phyloP scores from a whole-genome alignment of 2,113 vertebrate species.

The Capreolus pygargus region DNA sequence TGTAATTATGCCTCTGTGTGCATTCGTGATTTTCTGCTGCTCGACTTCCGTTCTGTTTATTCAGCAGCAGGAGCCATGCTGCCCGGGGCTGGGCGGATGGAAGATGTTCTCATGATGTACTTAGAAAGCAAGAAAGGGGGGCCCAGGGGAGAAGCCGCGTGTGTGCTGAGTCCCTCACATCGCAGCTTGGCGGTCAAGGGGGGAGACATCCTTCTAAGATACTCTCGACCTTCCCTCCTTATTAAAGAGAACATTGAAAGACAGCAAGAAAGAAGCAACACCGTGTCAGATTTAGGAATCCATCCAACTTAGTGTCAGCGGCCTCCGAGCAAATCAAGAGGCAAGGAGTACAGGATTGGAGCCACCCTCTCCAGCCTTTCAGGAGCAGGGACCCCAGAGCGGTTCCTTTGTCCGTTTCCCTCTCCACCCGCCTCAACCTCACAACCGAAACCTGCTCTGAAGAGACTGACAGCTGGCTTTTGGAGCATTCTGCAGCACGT shows the following conservation, averaged over 20 bases:
- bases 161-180: not conserved
- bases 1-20: conserved; percentile 33
- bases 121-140: not conserved
- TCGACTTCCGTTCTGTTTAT: not conserved
- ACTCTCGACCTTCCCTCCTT: not conserved
- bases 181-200: not conserved
- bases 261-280: rapidly evolving
- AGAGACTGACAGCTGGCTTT: not conserved
- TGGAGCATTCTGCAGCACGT: not conserved
- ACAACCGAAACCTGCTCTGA: not conserved
- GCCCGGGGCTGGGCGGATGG: not conserved
- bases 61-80: conserved; percentile 24
- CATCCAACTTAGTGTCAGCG: not conserved
- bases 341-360: rapidly evolving
- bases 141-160: not conserved
- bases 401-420: no score
- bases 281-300: not conserved
- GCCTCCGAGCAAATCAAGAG: not conserved
- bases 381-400: not conserved
- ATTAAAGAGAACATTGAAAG: not conserved
- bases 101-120: not conserved
- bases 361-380: rapidly evolving
- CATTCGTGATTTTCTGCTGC: not conserved
- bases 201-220: not conserved
- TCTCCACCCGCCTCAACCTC: not conserved